Conservation (phyloP, 1,140 invertebrate species). For the Whitmania pigra region DNA sequence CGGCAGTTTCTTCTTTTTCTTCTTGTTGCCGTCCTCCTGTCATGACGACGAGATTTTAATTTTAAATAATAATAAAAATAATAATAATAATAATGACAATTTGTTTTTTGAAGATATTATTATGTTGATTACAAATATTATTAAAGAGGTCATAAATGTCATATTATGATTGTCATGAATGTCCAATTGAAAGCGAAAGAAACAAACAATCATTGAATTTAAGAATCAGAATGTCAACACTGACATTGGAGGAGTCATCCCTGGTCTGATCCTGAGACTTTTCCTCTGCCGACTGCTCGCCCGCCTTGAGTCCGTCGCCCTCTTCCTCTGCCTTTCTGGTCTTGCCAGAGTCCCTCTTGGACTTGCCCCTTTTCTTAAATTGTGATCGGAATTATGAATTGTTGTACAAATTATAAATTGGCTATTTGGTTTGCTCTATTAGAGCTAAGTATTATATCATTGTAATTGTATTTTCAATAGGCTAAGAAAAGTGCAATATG, state of each 20-base stretch:
- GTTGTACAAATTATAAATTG: too few species aligned
- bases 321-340: background rate
- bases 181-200: too few species aligned
- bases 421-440: too few species aligned
- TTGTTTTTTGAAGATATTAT: too few species aligned
- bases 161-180: too few species aligned
- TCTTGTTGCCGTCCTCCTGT: constrained; percentile 15
- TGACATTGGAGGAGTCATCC: background rate
- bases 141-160: too few species aligned
- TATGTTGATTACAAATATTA: too few species aligned
- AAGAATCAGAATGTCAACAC: background rate
- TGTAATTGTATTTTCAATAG: too few species aligned
- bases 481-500: too few species aligned
- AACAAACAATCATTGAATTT: too few species aligned
- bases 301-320: background rate
- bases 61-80: constrained; percentile 10
- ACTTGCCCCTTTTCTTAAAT: background rate
- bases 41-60: background rate
- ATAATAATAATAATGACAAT: constrained; percentile 9
- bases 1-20: constrained; percentile 50
- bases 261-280: background rate
- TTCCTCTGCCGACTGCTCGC: background rate
- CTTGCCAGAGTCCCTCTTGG: background rate
- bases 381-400: too few species aligned
- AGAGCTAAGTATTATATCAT: too few species aligned